A percentile compares a stretch with the other conserved stretches of the same genome.
These are phyloP conservation scores for Micrastur ruficollis DNA, from an alignment of 2,797 vertebrate species.

Conservation along the genomic window DNA sequence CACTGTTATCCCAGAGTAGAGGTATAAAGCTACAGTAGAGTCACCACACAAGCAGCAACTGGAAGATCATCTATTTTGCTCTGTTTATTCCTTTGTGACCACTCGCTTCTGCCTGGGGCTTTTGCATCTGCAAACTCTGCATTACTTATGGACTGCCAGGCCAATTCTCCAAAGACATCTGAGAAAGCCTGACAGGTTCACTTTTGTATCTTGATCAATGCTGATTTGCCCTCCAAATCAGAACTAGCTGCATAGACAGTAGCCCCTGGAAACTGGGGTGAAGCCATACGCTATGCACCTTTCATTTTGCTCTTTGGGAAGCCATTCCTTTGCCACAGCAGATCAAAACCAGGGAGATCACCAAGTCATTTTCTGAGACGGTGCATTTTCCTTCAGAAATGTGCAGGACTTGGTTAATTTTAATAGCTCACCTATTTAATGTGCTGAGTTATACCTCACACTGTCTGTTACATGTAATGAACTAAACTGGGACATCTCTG, in stretches of 20 bases:
- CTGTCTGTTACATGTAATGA: not conserved
- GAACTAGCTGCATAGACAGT: not conserved
- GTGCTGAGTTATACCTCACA: not conserved
- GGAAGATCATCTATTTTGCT: constrained; percentile 38
- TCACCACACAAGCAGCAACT: not conserved
- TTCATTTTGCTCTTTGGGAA: not conserved
- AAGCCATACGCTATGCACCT: not conserved
- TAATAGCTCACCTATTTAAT: not conserved
- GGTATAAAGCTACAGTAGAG: not conserved
- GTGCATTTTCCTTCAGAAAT: not conserved
- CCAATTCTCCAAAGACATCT: not conserved
- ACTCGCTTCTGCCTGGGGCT: constrained; percentile 7
- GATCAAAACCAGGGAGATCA: not conserved
- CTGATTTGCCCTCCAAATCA: not conserved
- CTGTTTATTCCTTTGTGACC: constrained; percentile 52
- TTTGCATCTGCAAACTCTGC: not conserved
- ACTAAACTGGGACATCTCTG: not conserved
- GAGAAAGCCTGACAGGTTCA: constrained; percentile 4
- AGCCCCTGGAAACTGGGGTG: not conserved
- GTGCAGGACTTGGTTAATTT: not conserved
- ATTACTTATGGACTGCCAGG: constrained; percentile 29
- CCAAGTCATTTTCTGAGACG: not conserved
- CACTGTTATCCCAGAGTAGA: not conserved
- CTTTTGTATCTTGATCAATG: not conserved
- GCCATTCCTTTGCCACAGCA: not conserved